Base-by-base conservation (phyloP, 2,113 vertebrate species). In the Zingel zingel region DNA sequence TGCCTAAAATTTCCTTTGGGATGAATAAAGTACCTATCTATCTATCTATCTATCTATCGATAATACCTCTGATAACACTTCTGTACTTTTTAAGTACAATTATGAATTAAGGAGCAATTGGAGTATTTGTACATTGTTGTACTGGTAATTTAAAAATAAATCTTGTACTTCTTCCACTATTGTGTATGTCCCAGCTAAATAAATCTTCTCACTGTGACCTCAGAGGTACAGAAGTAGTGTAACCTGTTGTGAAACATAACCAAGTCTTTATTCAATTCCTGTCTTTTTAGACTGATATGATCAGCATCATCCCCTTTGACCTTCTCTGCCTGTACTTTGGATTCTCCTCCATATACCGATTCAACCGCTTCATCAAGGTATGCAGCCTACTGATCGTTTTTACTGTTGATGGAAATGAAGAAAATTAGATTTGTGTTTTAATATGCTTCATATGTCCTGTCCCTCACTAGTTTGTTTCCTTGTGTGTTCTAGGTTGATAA, bases 301-400 rank as follows among this genome's bases (percentile, higher is more conserved):
- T 95, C 74, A 96, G 96, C 70, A 51, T 97, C 79, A 45, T 98
- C 71, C 97, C 98, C 0, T 95, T 97, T 58, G 98, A 99, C 25
- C 69, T 97, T 58, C 92, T 98, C 69, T 95, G 90, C 43, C 25
- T 97, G 74, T 79, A 95, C 70, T 97, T 98, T 84, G 94, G 94
- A 33, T 96, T 95, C 90, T 96, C 95, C 39, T 90, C 97, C 80
- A 14, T 96, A 11, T 96, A 97, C 85, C 92, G 98, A 94, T 47
- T 92, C 69, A 98, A 98, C 79, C 96, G 95, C 79, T 63, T 97
- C 30, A 1, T 97, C 58, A 97, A 96, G 96, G 97, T 99, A 95
- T 90, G 93, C 14, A n/a, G 19, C 6, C 11, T 1, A 53, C 3
- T 19, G 1, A 4, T 45, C 2, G 0, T 23, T 77, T 27, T 27